These are phyloP conservation scores for Drosophila paulistorum DNA, from an alignment of 1,140 invertebrate genomes.

Conservation along the genomic window DNA sequence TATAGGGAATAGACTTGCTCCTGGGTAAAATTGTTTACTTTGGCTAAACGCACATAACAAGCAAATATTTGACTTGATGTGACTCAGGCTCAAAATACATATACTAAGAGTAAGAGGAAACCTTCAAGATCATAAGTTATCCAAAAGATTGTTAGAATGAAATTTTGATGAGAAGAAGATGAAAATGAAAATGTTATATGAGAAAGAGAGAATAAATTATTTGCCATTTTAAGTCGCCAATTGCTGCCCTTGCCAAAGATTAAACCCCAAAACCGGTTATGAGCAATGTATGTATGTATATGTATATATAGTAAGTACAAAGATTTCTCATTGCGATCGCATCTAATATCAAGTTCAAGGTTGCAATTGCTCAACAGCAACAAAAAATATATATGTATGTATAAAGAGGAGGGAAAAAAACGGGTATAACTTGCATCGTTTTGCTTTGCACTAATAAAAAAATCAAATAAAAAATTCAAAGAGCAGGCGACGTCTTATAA, in stretches of 20 bases:
- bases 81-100: slow-evolving; percentile 21
- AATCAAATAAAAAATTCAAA: slow-evolving; percentile 57
- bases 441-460: slow-evolving; percentile 66
- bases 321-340: slow-evolving; percentile 45
- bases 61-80: slow-evolving; percentile 74
- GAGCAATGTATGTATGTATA: background rate
- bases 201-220: slow-evolving; percentile 35
- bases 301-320: slow-evolving; percentile 16
- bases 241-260: slow-evolving; percentile 15
- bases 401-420: slow-evolving; percentile 39
- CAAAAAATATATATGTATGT: background rate
- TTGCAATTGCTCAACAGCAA: slow-evolving; percentile 42
- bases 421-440: slow-evolving; percentile 59
- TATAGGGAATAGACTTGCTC: slow-evolving; percentile 29
- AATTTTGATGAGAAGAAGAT: slow-evolving; percentile 61
- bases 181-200: background rate
- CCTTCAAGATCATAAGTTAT: slow-evolving; percentile 40
- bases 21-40: slow-evolving; percentile 63
- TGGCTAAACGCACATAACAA: slow-evolving; percentile 69
- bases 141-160: slow-evolving; percentile 62
- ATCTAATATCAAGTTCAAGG: slow-evolving; percentile 81
- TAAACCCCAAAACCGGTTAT: slow-evolving; percentile 60
- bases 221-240: slow-evolving; percentile 41
- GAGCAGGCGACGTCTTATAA: slow-evolving; percentile 24
- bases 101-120: slow-evolving; percentile 5